phyloP scores from a whole-genome alignment of 2,113 vertebrate species.

The Lanius collurio region DNA sequence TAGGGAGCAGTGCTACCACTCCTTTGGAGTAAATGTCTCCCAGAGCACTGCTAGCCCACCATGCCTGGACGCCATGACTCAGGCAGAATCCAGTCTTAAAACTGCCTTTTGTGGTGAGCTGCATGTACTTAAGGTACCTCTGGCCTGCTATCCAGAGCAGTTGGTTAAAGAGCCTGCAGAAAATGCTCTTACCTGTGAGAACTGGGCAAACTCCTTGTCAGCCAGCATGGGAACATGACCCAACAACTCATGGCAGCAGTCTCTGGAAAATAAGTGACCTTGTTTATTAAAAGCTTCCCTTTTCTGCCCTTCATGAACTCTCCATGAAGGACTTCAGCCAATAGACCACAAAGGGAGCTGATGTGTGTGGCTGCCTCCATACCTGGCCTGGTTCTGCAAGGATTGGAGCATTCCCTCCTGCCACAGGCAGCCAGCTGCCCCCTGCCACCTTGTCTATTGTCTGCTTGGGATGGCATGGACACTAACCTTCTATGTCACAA shows the following conservation, averaged over 20 bases:
- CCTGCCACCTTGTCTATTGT: neutral
- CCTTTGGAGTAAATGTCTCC: neutral
- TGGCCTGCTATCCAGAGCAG: neutral
- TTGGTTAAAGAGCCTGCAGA: neutral
- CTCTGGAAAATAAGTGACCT: conserved; percentile 64
- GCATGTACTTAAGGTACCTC: neutral
- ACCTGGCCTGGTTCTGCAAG: neutral
- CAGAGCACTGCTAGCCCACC: neutral
- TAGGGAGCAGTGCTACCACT: neutral
- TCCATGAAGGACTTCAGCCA: neutral
- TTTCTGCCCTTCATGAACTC: neutral
- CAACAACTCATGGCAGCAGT: conserved; percentile 84
- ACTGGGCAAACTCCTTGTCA: conserved; percentile 82
- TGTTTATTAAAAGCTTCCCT: neutral
- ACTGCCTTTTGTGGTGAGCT: neutral
- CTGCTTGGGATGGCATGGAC: neutral
- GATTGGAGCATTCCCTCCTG: neutral
- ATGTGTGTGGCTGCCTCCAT: neutral
- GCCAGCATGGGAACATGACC: conserved; percentile 84
- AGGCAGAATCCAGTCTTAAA: neutral
- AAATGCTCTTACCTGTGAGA: conserved; percentile 78
- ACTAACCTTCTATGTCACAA: conserved; percentile 23
- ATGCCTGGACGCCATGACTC: neutral
- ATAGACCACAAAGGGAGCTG: neutral
- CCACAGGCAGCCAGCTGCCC: neutral